Percentiles rank a stretch among this genome's conserved stretches.
Evolutionary conservation across 2,113 vertebrate genomes (phyloP).

Genomic region (Amia ocellicauda): DNA sequence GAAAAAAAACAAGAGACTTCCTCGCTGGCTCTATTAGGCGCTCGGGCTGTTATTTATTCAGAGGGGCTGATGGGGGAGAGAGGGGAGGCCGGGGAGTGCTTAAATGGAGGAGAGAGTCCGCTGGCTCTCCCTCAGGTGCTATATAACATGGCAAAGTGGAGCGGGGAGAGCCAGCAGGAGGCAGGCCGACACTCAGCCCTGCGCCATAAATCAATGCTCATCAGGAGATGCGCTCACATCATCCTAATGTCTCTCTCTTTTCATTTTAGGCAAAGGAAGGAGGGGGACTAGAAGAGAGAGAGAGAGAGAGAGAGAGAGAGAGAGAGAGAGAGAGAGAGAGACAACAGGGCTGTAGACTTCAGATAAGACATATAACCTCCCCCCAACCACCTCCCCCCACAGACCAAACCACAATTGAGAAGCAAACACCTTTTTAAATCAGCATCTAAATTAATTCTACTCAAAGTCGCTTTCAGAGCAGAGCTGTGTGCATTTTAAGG

Average conservation of each 20-base stretch:
- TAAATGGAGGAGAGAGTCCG: neutral
- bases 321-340: too few relatives aligned
- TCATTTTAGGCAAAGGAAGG: neutral
- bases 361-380: too few relatives aligned
- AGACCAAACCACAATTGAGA: too few relatives aligned
- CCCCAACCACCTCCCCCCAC: too few relatives aligned
- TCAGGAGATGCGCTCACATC: neutral
- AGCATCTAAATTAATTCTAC: too few relatives aligned
- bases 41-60: conserved; percentile 1
- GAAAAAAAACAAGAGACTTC: neutral
- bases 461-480: too few relatives aligned
- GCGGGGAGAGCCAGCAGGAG: neutral
- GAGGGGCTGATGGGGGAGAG: neutral
- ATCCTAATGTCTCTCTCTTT: neutral
- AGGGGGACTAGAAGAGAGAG: neutral
- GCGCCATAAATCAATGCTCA: neutral
- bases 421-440: too few relatives aligned
- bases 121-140: neutral
- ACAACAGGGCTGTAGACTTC: too few relatives aligned
- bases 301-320: too few relatives aligned
- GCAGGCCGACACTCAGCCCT: neutral
- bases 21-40: neutral
- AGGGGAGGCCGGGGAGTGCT: neutral
- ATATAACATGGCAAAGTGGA: neutral
- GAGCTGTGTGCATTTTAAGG: too few relatives aligned